These are phyloP conservation scores for Nowickia ferox DNA, from an alignment of 2,888 invertebrate species.

Conservation along the genomic window DNA sequence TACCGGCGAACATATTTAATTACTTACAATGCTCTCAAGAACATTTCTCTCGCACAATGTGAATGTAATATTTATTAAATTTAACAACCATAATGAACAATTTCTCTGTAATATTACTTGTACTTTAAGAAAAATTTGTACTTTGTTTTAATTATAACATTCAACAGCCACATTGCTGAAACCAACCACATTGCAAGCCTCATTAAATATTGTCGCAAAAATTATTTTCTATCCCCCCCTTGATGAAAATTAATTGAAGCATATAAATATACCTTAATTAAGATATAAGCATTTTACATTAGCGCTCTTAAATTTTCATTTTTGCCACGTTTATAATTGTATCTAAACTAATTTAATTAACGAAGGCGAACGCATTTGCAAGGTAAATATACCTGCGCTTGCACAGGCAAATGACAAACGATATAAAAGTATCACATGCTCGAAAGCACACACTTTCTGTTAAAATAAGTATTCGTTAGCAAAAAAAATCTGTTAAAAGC, in stretches of 20 bases:
- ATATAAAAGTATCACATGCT: slow-evolving; percentile 42
- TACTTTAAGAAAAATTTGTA: neutral
- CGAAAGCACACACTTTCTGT: slow-evolving; percentile 38
- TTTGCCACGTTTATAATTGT: slow-evolving; percentile 66
- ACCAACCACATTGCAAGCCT: slow-evolving; percentile 18
- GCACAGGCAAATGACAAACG: slow-evolving; percentile 17
- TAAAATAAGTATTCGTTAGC: neutral
- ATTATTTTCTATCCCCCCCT: slow-evolving; percentile 39
- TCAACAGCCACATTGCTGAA: slow-evolving; percentile 25
- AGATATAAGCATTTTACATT: slow-evolving; percentile 67
- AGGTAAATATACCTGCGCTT: neutral
- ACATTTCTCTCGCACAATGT: too few relatives aligned
- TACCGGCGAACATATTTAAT: too few relatives aligned
- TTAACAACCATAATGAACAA: too few relatives aligned
- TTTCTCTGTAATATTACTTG: neutral
- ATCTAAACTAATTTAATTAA: slow-evolving; percentile 64
- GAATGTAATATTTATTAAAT: too few relatives aligned
- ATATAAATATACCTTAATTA: slow-evolving; percentile 53
- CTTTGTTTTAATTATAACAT: neutral
- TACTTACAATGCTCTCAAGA: too few relatives aligned
- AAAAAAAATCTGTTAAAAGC: slow-evolving; percentile 7
- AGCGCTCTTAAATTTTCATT: slow-evolving; percentile 67
- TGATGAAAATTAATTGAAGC: slow-evolving; percentile 65
- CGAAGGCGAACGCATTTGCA: slow-evolving; percentile 52
- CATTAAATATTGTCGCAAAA: slow-evolving; percentile 56